phyloP scores from a whole-genome alignment of 2,888 invertebrate species.

The Miltochrista miniata region DNA sequence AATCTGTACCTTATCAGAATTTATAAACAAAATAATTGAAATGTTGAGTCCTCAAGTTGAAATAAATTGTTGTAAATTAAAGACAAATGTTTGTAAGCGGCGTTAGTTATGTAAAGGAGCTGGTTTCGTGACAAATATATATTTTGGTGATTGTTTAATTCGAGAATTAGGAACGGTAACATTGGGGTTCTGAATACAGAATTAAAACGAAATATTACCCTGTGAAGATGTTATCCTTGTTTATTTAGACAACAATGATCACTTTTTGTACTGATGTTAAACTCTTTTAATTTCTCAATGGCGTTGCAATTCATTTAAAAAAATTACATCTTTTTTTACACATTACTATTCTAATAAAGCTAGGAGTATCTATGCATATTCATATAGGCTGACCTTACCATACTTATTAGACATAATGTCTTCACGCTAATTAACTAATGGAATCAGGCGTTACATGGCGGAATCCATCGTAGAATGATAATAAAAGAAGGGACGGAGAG shows the following conservation, averaged over 20 bases:
- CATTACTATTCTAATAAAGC: no score
- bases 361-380: no score
- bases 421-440: no score
- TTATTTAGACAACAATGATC: conserved; percentile 5
- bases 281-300: no score
- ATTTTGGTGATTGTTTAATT: conserved; percentile 10
- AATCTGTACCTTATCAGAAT: no score
- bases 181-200: conserved; percentile 4
- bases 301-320: no score
- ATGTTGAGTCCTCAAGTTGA: background rate
- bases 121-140: conserved; percentile 14
- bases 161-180: conserved; percentile 9
- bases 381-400: no score
- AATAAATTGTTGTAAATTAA: conserved; percentile 14
- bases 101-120: conserved; percentile 11
- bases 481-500: no score
- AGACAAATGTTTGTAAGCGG: conserved; percentile 9
- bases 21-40: background rate
- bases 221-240: background rate
- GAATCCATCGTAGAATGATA: no score
- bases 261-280: background rate
- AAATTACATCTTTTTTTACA: no score
- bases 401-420: no score
- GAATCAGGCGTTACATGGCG: no score
- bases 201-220: conserved; percentile 8